A percentile compares a stretch with the other conserved stretches of the same genome.
These are phyloP conservation scores for Asteroscopus sphinx DNA, from an alignment of 2,888 invertebrate genomes.

Conservation along the genomic window DNA sequence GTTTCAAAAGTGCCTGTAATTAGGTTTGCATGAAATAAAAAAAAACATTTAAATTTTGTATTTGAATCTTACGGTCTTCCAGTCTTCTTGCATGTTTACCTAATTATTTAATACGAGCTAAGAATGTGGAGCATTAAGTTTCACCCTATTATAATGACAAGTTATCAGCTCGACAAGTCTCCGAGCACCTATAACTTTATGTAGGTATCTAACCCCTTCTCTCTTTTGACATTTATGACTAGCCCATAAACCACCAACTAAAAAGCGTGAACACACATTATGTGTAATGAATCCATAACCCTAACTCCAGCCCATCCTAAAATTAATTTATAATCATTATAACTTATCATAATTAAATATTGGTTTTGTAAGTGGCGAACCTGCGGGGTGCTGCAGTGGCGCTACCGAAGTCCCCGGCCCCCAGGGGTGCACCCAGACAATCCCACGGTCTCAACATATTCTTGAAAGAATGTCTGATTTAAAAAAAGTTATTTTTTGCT, in stretches of 20 bases:
- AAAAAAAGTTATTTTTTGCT: constrained; percentile 58
- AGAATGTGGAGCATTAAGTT: too few relatives aligned
- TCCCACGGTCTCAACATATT: constrained; percentile 63
- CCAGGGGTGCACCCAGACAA: constrained; percentile 58
- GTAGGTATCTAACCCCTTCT: constrained; percentile 4
- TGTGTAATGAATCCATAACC: constrained; percentile 51
- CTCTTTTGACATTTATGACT: constrained; percentile 31
- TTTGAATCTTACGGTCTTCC: too few relatives aligned
- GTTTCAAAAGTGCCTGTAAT: too few relatives aligned
- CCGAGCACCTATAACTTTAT: not conserved
- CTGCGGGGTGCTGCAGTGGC: constrained; percentile 67
- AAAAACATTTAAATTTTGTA: too few relatives aligned
- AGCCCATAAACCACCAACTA: constrained; percentile 32
- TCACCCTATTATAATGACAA: too few relatives aligned
- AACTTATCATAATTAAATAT: constrained; percentile 67
- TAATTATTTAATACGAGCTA: too few relatives aligned
- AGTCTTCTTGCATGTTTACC: too few relatives aligned
- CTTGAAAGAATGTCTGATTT: constrained; percentile 63
- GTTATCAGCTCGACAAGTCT: too few relatives aligned
- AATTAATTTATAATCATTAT: constrained; percentile 68
- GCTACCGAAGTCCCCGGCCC: constrained; percentile 67
- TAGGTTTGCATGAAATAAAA: too few relatives aligned
- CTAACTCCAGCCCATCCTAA: constrained; percentile 41
- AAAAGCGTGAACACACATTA: constrained; percentile 49
- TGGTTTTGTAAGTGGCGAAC: constrained; percentile 70